Evolutionary conservation across 2,797 vertebrate species (phyloP), one percentile per base, ranked within the genome.

Genomic region (Aeoliscus strigatus): DNA sequence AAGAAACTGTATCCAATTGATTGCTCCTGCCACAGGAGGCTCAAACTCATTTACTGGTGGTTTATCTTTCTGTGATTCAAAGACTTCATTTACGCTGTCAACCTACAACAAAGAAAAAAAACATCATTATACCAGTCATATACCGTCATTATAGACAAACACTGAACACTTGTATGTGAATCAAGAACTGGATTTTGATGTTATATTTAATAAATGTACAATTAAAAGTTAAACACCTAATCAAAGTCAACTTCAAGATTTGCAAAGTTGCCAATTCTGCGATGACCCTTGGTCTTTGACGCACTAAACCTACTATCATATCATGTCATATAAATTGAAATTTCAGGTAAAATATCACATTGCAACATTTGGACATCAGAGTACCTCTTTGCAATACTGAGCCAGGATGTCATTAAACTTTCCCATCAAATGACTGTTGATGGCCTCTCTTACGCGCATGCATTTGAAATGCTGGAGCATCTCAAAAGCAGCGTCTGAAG

Each of bases 311-410:
- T n/a, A n/a, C n/a, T n/a, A n/a, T n/a, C n/a, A 15, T 14, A 52
- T 40, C 27, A n/a, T 18, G n/a, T 9, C 17, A 1, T 23, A 21
- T 3, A 13, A 12, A 2, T 4, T 21, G 21, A 4, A 8, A 4
- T 23, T 23, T 4, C 8, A 23, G 21, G 4, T 8, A 2, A 25
- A 15, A 2, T n/a, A n/a, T n/a, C n/a, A n/a, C n/a, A n/a, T n/a
- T n/a, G n/a, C n/a, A n/a, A n/a, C n/a, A n/a, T 3, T 44, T 14
- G 38, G 2, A 39, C 55, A 60, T 50, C 8, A 39, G 3, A 53
- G 26, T 64, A 98, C 96, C 94, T 98, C 96, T 90, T 92, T 94
- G 59, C 79, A 87, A 47, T 91, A 97, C 51, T 94, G 92, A n/a
- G 67, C 68, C 54, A 98, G 74, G 54, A 97, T 82, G 33, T 93